A percentile compares a stretch with the other conserved stretches of the same genome.
Conservation (phyloP, 2,113 vertebrate species). For the Malurus alboscapulatus region DNA sequence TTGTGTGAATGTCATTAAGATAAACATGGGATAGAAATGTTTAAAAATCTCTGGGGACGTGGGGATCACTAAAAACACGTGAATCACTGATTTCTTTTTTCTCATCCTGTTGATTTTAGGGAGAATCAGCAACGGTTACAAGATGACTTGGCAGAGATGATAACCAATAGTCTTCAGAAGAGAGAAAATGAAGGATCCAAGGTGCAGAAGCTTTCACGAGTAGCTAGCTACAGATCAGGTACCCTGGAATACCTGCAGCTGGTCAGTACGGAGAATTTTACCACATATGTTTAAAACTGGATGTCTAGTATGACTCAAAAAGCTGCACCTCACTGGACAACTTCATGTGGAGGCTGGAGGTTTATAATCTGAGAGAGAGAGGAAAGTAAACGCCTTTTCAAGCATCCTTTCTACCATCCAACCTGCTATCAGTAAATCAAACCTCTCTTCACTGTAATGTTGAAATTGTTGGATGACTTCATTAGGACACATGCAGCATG, state of each 20-base stretch:
- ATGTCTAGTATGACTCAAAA: not conserved
- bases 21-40: not conserved
- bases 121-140: constrained; percentile 95
- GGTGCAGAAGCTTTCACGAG: constrained; percentile 55
- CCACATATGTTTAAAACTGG: constrained; percentile 78
- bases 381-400: not conserved
- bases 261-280: constrained; percentile 77
- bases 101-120: constrained; percentile 63
- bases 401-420: not conserved
- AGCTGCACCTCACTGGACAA: not conserved
- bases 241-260: constrained; percentile 90
- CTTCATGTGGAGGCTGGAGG: not conserved
- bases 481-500: not conserved
- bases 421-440: not conserved
- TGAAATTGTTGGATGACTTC: not conserved
- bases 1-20: not conserved
- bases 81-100: not conserved
- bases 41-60: not conserved
- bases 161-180: constrained; percentile 79
- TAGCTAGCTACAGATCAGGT: constrained; percentile 72
- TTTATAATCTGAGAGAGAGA: not conserved
- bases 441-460: not conserved
- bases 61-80: not conserved
- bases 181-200: constrained; percentile 69
- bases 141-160: constrained; percentile 90